phyloP scores from a whole-genome alignment of 2,888 invertebrate species.

The Rhimphoctona megacephalus region DNA sequence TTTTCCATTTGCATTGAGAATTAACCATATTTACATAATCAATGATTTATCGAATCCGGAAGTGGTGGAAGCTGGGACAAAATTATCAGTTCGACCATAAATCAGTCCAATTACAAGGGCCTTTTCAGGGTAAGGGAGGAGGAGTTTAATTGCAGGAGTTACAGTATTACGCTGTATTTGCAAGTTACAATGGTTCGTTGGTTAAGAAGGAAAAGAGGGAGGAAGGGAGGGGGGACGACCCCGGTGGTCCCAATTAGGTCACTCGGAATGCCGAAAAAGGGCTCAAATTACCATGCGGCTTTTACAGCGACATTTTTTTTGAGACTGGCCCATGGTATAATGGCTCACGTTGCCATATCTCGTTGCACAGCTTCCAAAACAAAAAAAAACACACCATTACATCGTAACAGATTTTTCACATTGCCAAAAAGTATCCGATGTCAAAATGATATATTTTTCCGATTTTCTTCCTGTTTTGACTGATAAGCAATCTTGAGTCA shows the following conservation, averaged over 20 bases:
- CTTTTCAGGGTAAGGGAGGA: not conserved
- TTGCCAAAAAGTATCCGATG: slow-evolving; percentile 44
- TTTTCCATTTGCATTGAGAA: not conserved
- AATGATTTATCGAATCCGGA: slow-evolving; percentile 29
- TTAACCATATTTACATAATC: not conserved
- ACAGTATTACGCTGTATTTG: slow-evolving; percentile 9
- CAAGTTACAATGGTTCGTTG: slow-evolving; percentile 40
- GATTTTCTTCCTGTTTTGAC: not conserved
- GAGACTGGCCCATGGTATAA: slow-evolving; percentile 37
- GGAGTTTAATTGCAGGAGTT: slow-evolving; percentile 1
- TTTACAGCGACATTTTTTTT: slow-evolving; percentile 50
- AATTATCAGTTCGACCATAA: slow-evolving; percentile 54
- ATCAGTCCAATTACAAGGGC: slow-evolving; percentile 70
- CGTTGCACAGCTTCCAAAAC: not conserved
- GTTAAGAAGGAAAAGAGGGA: slow-evolving; percentile 11
- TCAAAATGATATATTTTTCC: slow-evolving; percentile 24
- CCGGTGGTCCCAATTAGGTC: slow-evolving; percentile 82
- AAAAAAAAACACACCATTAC: slow-evolving; percentile 2
- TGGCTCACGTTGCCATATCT: slow-evolving; percentile 42
- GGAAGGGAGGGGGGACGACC: slow-evolving; percentile 63
- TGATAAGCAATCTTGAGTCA: not conserved
- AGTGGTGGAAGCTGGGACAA: not conserved
- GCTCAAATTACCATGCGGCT: slow-evolving; percentile 75
- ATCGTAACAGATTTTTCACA: slow-evolving; percentile 48
- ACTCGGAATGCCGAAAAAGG: slow-evolving; percentile 77